Conservation (phyloP, 2,888 invertebrate species). For the Cantharis rufa region DNA sequence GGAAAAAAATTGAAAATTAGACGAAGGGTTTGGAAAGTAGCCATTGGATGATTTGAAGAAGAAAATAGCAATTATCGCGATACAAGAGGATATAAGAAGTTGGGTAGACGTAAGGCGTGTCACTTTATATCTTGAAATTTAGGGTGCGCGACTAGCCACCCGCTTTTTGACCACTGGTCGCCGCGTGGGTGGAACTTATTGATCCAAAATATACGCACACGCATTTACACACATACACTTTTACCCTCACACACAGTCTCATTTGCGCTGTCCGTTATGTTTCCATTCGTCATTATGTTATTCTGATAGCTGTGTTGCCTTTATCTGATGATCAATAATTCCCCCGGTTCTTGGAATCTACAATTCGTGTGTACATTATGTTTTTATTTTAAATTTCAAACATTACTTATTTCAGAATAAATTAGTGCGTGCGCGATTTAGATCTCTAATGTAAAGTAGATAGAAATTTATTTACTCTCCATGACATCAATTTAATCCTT, state of each 20-base stretch:
- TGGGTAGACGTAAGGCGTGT: slow-evolving; percentile 49
- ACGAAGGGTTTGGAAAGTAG: background rate
- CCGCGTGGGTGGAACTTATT: slow-evolving; percentile 55
- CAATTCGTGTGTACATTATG: slow-evolving; percentile 39
- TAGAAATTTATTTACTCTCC: slow-evolving; percentile 8
- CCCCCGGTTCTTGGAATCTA: slow-evolving; percentile 48
- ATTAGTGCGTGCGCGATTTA: slow-evolving; percentile 28
- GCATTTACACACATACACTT: slow-evolving; percentile 49
- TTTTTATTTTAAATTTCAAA: slow-evolving; percentile 43
- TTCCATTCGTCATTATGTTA: slow-evolving; percentile 55
- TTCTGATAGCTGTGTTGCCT: slow-evolving; percentile 52
- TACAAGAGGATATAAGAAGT: slow-evolving; percentile 27
- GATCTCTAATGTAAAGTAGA: slow-evolving; percentile 13
- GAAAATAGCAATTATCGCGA: slow-evolving; percentile 26
- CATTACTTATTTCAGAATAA: slow-evolving; percentile 21
- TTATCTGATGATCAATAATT: slow-evolving; percentile 56
- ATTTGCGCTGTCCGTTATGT: slow-evolving; percentile 54
- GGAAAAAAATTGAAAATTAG: background rate
- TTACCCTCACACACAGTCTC: slow-evolving; percentile 42
- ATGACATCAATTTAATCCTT: slow-evolving; percentile 14
- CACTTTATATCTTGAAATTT: slow-evolving; percentile 53
- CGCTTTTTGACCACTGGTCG: slow-evolving; percentile 56
- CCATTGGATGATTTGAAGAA: slow-evolving; percentile 9
- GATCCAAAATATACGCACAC: slow-evolving; percentile 50
- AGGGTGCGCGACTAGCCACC: slow-evolving; percentile 51